Evolutionary conservation across 1,140 invertebrate genomes (phyloP).

Genomic region (Pseudobourletiella spinata): DNA sequence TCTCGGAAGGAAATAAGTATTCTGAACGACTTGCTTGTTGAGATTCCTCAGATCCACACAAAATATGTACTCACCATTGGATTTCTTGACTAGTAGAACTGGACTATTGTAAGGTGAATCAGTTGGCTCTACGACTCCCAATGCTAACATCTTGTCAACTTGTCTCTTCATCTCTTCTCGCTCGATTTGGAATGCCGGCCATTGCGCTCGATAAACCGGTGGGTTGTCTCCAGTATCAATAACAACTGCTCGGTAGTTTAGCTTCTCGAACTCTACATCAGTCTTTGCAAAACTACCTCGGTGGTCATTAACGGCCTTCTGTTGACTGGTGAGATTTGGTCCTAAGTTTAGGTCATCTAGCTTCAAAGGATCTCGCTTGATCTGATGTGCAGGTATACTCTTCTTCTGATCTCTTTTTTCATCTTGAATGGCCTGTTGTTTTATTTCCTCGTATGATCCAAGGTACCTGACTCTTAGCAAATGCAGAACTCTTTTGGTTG

Average conservation of each 20-base stretch:
- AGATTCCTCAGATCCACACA: conserved; percentile 9
- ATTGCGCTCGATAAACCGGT: background rate
- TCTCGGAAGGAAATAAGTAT: conserved; percentile 10
- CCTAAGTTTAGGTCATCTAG: background rate
- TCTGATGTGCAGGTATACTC: background rate
- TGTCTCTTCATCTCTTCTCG: background rate
- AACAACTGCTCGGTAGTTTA: background rate
- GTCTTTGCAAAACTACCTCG: background rate
- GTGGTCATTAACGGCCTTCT: background rate
- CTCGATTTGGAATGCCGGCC: background rate
- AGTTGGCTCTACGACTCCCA: background rate
- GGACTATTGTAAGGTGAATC: conserved; percentile 10
- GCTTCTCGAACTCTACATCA: background rate
- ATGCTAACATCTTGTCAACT: conserved; percentile 4
- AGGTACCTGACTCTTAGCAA: background rate
- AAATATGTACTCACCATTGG: conserved; percentile 9
- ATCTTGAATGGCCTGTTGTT: background rate
- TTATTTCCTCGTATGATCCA: background rate
- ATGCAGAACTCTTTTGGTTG: background rate
- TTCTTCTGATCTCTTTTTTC: background rate
- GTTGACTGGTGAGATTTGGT: background rate
- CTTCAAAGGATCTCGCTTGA: background rate
- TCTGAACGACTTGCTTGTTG: conserved; percentile 4
- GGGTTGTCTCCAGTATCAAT: background rate
- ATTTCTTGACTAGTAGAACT: conserved; percentile 7